phyloP scores from a whole-genome alignment of 2,113 vertebrate genomes.

The Poeciliopsis retropinna region DNA sequence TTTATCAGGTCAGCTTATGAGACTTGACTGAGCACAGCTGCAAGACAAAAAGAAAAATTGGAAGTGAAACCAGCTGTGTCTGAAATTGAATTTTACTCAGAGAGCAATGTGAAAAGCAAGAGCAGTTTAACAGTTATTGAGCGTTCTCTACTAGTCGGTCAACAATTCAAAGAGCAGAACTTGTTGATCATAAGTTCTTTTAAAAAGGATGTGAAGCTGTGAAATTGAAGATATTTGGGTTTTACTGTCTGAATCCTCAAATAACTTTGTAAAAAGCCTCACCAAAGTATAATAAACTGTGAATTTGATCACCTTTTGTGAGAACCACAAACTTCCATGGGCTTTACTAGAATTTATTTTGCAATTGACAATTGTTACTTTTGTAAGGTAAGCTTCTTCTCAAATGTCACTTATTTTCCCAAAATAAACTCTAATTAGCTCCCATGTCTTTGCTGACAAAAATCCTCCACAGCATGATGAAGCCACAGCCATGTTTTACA shows the following conservation, averaged over 20 bases:
- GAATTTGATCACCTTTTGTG: not conserved
- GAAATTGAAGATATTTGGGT: not conserved
- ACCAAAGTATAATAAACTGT: no score
- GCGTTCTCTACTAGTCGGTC: constrained; percentile 40
- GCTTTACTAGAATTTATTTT: not conserved
- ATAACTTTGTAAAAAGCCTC: no score
- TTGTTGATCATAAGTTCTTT: not conserved
- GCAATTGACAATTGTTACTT: not conserved
- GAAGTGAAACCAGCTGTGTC: constrained; percentile 82
- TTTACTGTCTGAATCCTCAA: not conserved
- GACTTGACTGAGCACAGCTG: constrained; percentile 78
- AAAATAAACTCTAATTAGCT: not conserved
- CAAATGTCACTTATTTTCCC: not conserved
- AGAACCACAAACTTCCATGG: not conserved
- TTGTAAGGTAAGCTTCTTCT: no score
- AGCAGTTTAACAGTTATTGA: constrained; percentile 80
- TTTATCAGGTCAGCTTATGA: constrained; percentile 81
- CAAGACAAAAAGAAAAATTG: constrained; percentile 52
- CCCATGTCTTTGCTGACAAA: not conserved
- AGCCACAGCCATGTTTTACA: not conserved
- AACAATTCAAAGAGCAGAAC: not conserved
- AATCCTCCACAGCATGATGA: no score
- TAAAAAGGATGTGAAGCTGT: not conserved
- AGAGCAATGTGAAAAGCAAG: constrained; percentile 79
- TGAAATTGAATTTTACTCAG: constrained; percentile 77